These are phyloP conservation scores for Homarus gammarus DNA, from an alignment of 2,888 invertebrate species.

Conservation along the genomic window DNA sequence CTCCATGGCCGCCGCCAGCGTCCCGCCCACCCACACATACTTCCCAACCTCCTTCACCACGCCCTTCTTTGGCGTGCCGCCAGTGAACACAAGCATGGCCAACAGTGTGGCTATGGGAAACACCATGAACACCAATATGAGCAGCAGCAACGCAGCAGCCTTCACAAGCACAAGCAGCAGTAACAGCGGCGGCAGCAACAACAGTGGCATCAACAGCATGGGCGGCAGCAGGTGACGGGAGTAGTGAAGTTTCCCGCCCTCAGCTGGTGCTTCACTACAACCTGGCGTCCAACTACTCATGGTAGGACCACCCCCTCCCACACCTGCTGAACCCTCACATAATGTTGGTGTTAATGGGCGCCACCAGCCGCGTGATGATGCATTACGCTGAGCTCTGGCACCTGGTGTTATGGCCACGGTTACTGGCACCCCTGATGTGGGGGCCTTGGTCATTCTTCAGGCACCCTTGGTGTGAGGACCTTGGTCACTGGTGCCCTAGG, in stretches of 20 bases:
- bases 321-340: not conserved
- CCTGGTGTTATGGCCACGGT: not conserved
- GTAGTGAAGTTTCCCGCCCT: conserved; percentile 21
- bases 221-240: conserved; percentile 67
- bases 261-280: not conserved
- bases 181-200: conserved; percentile 24
- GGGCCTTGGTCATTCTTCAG: not conserved
- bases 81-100: conserved; percentile 60
- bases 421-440: not conserved
- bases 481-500: not conserved
- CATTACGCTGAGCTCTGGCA: not conserved
- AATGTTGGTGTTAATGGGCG: not conserved
- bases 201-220: conserved; percentile 17
- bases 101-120: conserved; percentile 46
- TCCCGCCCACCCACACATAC: conserved; percentile 66
- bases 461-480: not conserved
- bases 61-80: conserved; percentile 66
- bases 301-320: not conserved
- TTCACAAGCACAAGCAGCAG: conserved; percentile 32
- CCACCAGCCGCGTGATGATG: not conserved
- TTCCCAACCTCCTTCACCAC: conserved; percentile 68
- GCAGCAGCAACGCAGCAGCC: conserved; percentile 28
- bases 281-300: not conserved
- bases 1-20: conserved; percentile 53
- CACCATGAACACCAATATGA: conserved; percentile 41